These are phyloP conservation scores for Ictidomys tridecemlineatus DNA, from an alignment of 2,113 vertebrate species.

Conservation along the genomic window DNA sequence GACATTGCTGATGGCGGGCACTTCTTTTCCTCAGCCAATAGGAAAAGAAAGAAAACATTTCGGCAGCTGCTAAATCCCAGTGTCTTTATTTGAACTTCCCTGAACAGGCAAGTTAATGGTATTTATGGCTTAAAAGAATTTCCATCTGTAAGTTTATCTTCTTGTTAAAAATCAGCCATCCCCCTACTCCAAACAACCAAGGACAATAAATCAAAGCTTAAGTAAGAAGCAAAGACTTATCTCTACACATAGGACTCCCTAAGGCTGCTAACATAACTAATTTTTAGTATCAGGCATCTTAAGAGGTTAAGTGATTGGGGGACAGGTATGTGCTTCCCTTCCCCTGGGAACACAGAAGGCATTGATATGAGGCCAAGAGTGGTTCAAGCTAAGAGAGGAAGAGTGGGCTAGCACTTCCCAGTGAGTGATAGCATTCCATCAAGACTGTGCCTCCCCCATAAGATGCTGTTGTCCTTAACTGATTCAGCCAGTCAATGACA, in stretches of 20 bases:
- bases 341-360: neutral
- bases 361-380: constrained; percentile 19
- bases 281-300: constrained; percentile 73
- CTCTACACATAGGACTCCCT: constrained; percentile 60
- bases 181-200: constrained; percentile 60
- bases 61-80: constrained; percentile 79
- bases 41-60: constrained; percentile 85
- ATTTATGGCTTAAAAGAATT: constrained; percentile 89
- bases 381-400: neutral
- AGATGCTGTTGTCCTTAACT: constrained; percentile 12
- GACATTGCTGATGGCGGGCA: constrained; percentile 45
- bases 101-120: constrained; percentile 81
- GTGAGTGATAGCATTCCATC: neutral
- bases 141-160: constrained; percentile 82
- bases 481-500: neutral
- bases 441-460: neutral
- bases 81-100: constrained; percentile 85
- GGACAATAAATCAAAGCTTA: constrained; percentile 80
- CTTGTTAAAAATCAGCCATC: constrained; percentile 84
- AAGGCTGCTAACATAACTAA: constrained; percentile 58
- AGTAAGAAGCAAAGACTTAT: constrained; percentile 75
- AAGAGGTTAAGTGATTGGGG: constrained; percentile 69
- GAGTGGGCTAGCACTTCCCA: neutral
- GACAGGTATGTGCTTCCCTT: neutral
- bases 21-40: constrained; percentile 77